Percentiles rank a stretch among this genome's conserved stretches.
phyloP scores from a whole-genome alignment of 2,113 vertebrate genomes.

The Bos indicus region DNA sequence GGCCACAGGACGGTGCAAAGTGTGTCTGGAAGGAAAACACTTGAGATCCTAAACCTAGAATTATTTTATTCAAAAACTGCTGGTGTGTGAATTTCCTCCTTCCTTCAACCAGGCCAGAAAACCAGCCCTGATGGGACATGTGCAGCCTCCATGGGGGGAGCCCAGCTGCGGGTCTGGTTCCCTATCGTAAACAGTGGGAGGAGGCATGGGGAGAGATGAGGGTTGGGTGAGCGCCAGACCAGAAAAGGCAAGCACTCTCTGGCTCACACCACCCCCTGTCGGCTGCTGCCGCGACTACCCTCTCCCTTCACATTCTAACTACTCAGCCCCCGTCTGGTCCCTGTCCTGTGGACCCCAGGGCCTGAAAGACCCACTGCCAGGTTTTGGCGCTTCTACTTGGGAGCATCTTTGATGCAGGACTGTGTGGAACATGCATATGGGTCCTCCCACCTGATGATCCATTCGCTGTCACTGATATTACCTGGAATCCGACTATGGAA shows the following conservation, averaged over 20 bases:
- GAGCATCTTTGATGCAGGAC: not conserved
- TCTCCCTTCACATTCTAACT: not conserved
- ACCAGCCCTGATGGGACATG: not conserved
- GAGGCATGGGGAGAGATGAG: not conserved
- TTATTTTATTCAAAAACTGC: conserved; percentile 53
- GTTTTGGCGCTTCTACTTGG: not conserved
- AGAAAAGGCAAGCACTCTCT: not conserved
- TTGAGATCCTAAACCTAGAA: not conserved
- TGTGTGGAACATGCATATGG: not conserved
- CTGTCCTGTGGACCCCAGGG: not conserved
- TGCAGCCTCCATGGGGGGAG: accelerated
- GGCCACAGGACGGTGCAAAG: not conserved
- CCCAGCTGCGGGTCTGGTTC: not conserved
- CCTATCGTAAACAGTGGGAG: not conserved
- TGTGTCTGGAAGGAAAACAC: not conserved
- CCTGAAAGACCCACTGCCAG: not conserved
- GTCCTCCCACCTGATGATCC: not conserved
- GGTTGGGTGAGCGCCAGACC: not conserved
- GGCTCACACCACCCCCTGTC: not conserved
- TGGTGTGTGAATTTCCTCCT: not conserved
- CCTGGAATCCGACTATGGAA: not conserved
- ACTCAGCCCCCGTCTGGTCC: not conserved
- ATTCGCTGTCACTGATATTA: not conserved
- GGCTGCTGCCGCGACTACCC: not conserved
- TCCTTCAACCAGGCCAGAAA: not conserved